Base-by-base conservation (phyloP, 2,797 vertebrate species). In the Trachops cirrhosus region DNA sequence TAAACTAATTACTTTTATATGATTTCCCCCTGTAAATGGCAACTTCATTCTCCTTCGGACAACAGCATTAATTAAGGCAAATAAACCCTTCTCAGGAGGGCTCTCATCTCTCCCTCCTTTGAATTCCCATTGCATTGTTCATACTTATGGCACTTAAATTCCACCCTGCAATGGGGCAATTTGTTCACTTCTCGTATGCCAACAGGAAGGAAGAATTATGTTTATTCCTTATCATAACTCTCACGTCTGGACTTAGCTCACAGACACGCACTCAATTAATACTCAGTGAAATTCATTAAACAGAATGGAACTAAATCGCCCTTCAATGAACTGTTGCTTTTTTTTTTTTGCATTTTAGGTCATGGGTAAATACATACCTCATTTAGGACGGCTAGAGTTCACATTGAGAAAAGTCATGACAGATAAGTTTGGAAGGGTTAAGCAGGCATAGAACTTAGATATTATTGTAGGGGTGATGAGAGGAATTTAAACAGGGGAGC, bases 1-100 rank as follows among this genome's bases (percentile, higher is more conserved):
- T 67, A 26, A 88, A 80, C 50, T 89, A 67, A 82, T 88, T 86
- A 73, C 29, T 44, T 86, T 73, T 89, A 54, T 48, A 46, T 70
- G 26, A 64, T 78, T 50, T 73, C 2, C 3, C 24, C 54, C 26
- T 41, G 34, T 86, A 88, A 86, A 70, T 57, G 86, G 29, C n/a
- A 79, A 34, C 34, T 67, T 95, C 52, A 46, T 84, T 93, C 46
- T 92, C 46, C 74, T 89, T 89, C 21, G 68, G 57, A 89, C 57
- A 85, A 75, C 24, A 73, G 29, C 73, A 48, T 62, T 64, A 84
- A 77, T 80, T 83, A 92, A 92, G 44, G 39, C 50, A 93, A 96
- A 75, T 57, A 97, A 93, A n/a, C 24, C 15, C 32, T 95, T 77
- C 34, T 83, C 46, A 77, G 24, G 3, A 71, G 14, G 5, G 18